These are phyloP conservation scores for Tetranychus truncatus DNA, from an alignment of 2,888 invertebrate species.

Conservation along the genomic window DNA sequence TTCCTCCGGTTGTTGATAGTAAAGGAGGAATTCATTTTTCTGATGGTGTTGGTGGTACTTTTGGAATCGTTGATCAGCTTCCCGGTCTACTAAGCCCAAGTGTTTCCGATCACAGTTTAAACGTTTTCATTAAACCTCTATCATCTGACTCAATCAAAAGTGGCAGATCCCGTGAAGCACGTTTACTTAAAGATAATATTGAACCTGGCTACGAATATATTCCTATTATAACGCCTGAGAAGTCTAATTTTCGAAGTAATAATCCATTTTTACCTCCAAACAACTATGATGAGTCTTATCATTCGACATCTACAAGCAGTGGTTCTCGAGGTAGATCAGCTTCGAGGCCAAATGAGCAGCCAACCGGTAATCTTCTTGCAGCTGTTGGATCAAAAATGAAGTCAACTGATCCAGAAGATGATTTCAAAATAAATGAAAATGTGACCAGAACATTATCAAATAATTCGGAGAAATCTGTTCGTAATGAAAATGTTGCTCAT, in stretches of 20 bases:
- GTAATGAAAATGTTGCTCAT: neutral
- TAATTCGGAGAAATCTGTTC: neutral
- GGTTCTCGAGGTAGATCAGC: constrained; percentile 19
- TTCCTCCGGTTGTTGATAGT: constrained; percentile 26
- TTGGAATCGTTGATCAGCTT: constrained; percentile 16
- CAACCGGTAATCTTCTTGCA: constrained; percentile 16
- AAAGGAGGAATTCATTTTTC: constrained; percentile 27
- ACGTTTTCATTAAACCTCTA: constrained; percentile 23
- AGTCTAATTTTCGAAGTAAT: constrained; percentile 2
- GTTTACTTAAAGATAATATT: neutral
- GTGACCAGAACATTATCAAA: neutral
- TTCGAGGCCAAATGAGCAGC: constrained; percentile 20
- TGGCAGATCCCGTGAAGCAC: neutral
- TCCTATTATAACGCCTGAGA: constrained; percentile 14
- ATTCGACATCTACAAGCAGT: neutral
- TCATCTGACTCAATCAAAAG: neutral
- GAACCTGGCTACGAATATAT: constrained; percentile 11
- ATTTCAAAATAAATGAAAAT: neutral
- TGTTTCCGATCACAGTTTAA: constrained; percentile 2
- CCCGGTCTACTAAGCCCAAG: constrained; percentile 4
- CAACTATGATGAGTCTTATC: neutral
- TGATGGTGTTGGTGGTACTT: constrained; percentile 23
- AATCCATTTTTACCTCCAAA: neutral
- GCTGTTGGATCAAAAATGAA: constrained; percentile 2
- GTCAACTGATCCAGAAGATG: neutral